Evolutionary conservation across 2,113 vertebrate genomes (phyloP).

Genomic region (Chlorodrepanis virens): DNA sequence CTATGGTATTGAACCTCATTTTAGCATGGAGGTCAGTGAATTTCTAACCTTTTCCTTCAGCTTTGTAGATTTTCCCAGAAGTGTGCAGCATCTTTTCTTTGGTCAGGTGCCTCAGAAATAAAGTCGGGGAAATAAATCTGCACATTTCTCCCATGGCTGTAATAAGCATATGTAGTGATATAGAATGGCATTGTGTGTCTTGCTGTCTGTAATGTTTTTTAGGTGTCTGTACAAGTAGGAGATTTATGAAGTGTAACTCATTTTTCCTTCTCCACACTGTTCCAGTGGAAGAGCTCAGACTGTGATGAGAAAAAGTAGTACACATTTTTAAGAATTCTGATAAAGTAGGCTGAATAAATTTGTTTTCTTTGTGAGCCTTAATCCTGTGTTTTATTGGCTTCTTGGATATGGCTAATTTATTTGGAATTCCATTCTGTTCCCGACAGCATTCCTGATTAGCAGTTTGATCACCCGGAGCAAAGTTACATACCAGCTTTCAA

Average conservation of each 20-base stretch:
- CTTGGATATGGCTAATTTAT: conserved; percentile 78
- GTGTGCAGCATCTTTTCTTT: background rate
- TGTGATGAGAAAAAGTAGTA: conserved; percentile 52
- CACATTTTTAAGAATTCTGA: conserved; percentile 71
- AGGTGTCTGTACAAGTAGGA: conserved; percentile 3
- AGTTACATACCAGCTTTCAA: conserved; percentile 72
- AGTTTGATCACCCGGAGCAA: conserved; percentile 71
- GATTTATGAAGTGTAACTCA: conserved; percentile 63
- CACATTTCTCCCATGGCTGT: background rate
- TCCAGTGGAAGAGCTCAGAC: conserved; percentile 41
- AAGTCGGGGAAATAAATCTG: background rate
- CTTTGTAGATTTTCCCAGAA: background rate
- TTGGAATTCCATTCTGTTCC: conserved; percentile 76
- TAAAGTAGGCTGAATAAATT: conserved; percentile 74
- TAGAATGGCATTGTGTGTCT: background rate
- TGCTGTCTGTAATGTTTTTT: background rate
- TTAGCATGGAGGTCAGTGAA: background rate
- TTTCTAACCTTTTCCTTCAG: background rate
- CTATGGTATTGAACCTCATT: background rate
- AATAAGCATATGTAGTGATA: background rate
- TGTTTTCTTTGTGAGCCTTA: conserved; percentile 73
- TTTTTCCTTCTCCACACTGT: conserved; percentile 53
- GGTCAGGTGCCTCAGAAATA: background rate
- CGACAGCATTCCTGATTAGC: conserved; percentile 70
- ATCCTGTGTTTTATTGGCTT: conserved; percentile 74